These are phyloP conservation scores for Apis laboriosa DNA, from an alignment of 1,140 invertebrate species.

Conservation along the genomic window DNA sequence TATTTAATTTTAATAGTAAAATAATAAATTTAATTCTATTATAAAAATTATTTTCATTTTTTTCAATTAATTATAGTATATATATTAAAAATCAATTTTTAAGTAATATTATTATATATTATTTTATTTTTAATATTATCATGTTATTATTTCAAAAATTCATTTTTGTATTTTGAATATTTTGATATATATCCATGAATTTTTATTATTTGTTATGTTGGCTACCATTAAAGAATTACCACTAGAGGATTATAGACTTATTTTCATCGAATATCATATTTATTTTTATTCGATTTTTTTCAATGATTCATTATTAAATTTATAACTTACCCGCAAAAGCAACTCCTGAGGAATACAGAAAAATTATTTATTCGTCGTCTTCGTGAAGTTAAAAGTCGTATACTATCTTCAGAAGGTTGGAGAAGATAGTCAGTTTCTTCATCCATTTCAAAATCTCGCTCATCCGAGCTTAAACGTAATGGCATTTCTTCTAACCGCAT, in stretches of 20 bases:
- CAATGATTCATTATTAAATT: not conserved
- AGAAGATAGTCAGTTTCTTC: conserved; percentile 85
- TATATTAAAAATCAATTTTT: not conserved
- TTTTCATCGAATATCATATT: not conserved
- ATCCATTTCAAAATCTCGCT: conserved; percentile 85
- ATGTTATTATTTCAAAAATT: not conserved
- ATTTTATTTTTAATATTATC: not conserved
- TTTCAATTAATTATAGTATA: too few species aligned
- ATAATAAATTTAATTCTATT: too few species aligned
- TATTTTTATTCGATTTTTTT: not conserved
- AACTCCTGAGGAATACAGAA: conserved; percentile 73
- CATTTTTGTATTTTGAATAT: not conserved
- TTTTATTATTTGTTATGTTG: conserved; percentile 18
- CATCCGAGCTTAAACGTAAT: conserved; percentile 80
- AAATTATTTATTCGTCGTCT: conserved; percentile 73
- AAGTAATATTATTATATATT: not conserved
- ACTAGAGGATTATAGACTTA: too few species aligned
- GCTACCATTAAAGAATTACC: conserved; percentile 6
- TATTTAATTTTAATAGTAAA: not conserved
- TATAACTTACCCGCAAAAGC: conserved; percentile 81
- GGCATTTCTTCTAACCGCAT: conserved; percentile 83
- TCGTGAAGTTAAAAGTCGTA: conserved; percentile 68
- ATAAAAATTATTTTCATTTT: too few species aligned
- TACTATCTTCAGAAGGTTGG: conserved; percentile 78
- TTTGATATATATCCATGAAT: not conserved